A percentile compares a stretch with the other conserved stretches of the same genome.
phyloP scores from a whole-genome alignment of 2,888 invertebrate genomes.

The Andrena hattorfiana region DNA sequence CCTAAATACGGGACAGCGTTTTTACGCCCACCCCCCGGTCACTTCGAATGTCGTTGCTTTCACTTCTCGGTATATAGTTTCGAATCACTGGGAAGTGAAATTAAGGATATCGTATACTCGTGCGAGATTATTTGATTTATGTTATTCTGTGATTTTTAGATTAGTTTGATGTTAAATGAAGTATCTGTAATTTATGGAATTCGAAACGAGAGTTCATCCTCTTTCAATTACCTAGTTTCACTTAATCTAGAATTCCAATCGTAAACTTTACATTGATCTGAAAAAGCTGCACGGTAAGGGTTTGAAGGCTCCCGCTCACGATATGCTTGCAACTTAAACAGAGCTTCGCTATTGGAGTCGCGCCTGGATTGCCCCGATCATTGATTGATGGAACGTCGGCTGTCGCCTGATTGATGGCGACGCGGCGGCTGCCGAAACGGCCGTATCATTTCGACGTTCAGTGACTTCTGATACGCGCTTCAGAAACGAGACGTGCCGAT shows the following conservation, averaged over 20 bases:
- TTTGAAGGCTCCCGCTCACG: not conserved
- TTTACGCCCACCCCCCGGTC: not conserved
- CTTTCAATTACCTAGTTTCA: too few relatives aligned
- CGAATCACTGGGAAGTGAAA: too few relatives aligned
- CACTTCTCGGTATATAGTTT: too few relatives aligned
- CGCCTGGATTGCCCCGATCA: slow-evolving; percentile 26
- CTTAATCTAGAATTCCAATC: too few relatives aligned
- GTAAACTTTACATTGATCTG: not conserved
- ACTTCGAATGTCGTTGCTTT: too few relatives aligned
- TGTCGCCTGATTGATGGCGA: slow-evolving; percentile 33
- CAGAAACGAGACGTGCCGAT: slow-evolving; percentile 10
- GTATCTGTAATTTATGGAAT: too few relatives aligned
- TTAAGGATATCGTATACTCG: too few relatives aligned
- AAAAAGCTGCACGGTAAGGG: not conserved
- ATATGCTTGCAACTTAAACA: not conserved
- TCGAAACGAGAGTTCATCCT: too few relatives aligned
- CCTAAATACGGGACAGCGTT: not conserved
- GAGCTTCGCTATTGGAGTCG: not conserved
- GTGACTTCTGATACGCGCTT: slow-evolving; percentile 7
- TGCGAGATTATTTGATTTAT: too few relatives aligned
- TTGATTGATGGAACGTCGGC: slow-evolving; percentile 44
- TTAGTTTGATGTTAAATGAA: too few relatives aligned
- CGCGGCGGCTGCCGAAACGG: not conserved
- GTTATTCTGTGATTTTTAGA: too few relatives aligned
- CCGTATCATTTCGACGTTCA: slow-evolving; percentile 30